phyloP scores from a whole-genome alignment of 2,113 vertebrate genomes.

The Propithecus coquereli region DNA sequence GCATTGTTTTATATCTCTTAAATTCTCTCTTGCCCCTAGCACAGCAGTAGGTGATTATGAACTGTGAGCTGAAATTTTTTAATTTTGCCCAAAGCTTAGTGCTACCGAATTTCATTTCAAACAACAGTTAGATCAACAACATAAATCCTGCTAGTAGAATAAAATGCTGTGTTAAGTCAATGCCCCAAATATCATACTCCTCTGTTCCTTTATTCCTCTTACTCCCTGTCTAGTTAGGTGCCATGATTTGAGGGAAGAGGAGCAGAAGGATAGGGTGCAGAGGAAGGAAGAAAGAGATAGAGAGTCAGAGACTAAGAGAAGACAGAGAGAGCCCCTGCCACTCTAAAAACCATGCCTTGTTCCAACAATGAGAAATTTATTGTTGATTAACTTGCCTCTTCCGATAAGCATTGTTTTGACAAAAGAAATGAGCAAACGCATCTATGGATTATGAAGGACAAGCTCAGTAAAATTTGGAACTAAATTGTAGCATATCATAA shows the following conservation, averaged over 20 bases:
- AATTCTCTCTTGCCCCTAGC: neutral
- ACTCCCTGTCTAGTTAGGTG: neutral
- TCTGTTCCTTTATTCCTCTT: neutral
- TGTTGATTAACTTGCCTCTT: slow-evolving; percentile 22
- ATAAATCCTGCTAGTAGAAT: neutral
- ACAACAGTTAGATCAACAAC: neutral
- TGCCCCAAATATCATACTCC: neutral
- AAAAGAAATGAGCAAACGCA: slow-evolving; percentile 27
- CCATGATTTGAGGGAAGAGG: neutral
- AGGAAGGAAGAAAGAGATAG: neutral
- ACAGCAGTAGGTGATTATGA: neutral
- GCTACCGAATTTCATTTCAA: slow-evolving; percentile 30
- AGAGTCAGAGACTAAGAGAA: neutral
- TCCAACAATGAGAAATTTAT: neutral
- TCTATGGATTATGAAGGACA: neutral
- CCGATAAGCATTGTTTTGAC: neutral
- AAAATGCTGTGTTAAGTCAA: neutral
- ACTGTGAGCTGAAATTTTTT: neutral
- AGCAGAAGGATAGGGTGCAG: no score
- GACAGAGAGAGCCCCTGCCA: neutral
- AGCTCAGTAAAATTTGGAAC: neutral
- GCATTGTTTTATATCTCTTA: neutral
- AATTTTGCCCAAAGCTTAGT: neutral
- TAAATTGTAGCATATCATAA: neutral
- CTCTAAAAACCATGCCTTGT: neutral